Evolutionary conservation across 2,888 invertebrate species (phyloP).

Genomic region (Cephalotes varians): DNA sequence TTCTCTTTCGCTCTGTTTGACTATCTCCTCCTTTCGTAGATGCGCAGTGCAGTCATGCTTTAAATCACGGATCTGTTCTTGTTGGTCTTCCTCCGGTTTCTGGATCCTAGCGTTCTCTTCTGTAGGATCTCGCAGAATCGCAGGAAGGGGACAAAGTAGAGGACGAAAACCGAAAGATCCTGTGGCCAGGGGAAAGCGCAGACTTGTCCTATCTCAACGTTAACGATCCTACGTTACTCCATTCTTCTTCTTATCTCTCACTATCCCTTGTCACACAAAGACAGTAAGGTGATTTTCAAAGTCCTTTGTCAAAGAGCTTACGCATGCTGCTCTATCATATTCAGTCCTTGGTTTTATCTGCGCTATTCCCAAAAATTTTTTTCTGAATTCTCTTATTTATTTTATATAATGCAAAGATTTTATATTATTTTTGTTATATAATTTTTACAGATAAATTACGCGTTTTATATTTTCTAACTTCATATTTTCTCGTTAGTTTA

Average conservation of each 20-base stretch:
- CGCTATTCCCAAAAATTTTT: slow-evolving; percentile 62
- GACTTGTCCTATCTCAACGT: slow-evolving; percentile 74
- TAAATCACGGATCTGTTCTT: slow-evolving; percentile 82
- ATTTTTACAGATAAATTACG: background rate
- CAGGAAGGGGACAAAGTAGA: slow-evolving; percentile 51
- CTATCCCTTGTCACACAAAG: slow-evolving; percentile 51
- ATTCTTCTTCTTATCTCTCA: slow-evolving; percentile 50
- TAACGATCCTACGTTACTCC: slow-evolving; percentile 66
- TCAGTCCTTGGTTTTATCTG: slow-evolving; percentile 63
- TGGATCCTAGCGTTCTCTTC: slow-evolving; percentile 49
- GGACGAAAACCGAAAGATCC: slow-evolving; percentile 45
- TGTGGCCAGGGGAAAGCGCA: slow-evolving; percentile 64
- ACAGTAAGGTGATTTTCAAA: slow-evolving; percentile 70
- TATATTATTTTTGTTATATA: background rate
- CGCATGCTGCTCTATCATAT: slow-evolving; percentile 56
- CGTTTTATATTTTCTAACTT: background rate
- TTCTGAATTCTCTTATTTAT: background rate
- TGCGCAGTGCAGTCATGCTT: slow-evolving; percentile 79
- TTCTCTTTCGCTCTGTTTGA: slow-evolving; percentile 29
- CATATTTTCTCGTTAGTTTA: slow-evolving; percentile 34
- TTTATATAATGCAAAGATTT: background rate
- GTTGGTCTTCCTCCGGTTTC: slow-evolving; percentile 70
- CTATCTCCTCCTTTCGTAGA: slow-evolving; percentile 63
- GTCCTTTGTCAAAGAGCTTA: slow-evolving; percentile 63
- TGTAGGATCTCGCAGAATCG: slow-evolving; percentile 51